Evolutionary conservation across 2,113 vertebrate species (phyloP), one percentile per base, ranked within the genome.

Genomic region (Brachypodius melanocephalos): DNA sequence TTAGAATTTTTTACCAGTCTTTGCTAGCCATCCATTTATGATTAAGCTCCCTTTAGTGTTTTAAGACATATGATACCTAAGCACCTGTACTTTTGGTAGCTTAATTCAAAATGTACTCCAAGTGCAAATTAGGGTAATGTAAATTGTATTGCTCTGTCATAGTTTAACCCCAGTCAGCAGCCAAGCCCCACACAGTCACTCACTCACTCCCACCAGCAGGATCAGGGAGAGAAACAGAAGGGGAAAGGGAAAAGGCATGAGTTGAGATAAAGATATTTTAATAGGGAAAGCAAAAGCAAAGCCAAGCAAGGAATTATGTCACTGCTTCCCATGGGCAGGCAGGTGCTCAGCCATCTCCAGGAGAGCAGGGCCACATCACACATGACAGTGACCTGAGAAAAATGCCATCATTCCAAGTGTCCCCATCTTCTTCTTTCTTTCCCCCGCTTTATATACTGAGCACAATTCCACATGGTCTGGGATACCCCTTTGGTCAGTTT

Each of bases 131-230:
- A 40, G 2, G 6, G 31, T 61, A 74, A 43, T 11, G 4, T 22
- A 81, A 74, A 51, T 24, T 76, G 8, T 32, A 26, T 32, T 72
- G 5, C 66, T 63, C 42, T 15, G 36, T 49, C 31, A 14, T 15
- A 20, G 34, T 63, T 79, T 79, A 11, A 22, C 14, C 8, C 21
- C 34, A 57, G 42, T 1, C 42, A 72, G 49, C n/a, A 40, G 17
- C 49, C 49, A 65, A 57, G 36, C 26, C 34, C 16, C 42, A 63
- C 0, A 0, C 29, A 78, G 73, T 15, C 5, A 2, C 24, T n/a
- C 2, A 0, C n/a, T 55, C 48, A 31, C 40, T 48, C 5, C 11
- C 26, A 42, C 25, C 66, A 63, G 9, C 25, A 48, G 34, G 11
- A 55, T 17, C 12, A 9, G 34, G 3, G 25, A 42, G 34, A 55